Evolutionary conservation across 1,140 invertebrate species (phyloP).

Genomic region (Hylaeus volcanicus): DNA sequence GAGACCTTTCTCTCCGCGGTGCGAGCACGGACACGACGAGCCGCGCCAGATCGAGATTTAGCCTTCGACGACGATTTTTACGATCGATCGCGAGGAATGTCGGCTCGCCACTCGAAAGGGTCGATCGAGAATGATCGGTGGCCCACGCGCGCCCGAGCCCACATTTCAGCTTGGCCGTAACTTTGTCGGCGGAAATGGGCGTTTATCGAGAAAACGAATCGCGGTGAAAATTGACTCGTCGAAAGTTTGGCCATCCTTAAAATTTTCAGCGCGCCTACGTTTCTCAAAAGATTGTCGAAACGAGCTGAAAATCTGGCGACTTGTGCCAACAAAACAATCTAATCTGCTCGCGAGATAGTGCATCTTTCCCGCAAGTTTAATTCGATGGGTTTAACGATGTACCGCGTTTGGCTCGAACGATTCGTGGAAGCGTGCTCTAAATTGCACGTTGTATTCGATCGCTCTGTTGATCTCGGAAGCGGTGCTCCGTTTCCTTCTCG

Average conservation of each 20-base stretch:
- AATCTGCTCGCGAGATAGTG: no score
- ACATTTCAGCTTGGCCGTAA: slow-evolving; percentile 30
- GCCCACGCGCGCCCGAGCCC: slow-evolving; percentile 33
- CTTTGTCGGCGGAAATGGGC: slow-evolving; percentile 12
- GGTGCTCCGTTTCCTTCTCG: neutral
- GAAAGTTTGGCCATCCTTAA: no score
- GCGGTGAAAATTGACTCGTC: neutral
- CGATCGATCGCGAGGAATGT: slow-evolving; percentile 55
- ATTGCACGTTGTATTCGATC: no score
- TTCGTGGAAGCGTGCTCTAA: no score
- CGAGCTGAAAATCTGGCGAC: no score
- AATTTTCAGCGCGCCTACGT: no score
- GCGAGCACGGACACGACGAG: slow-evolving; percentile 30
- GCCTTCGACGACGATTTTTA: slow-evolving; percentile 55
- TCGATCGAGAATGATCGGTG: slow-evolving; percentile 37
- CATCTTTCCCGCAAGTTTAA: no score
- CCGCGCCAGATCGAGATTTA: slow-evolving; percentile 40
- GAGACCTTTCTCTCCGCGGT: slow-evolving; percentile 52
- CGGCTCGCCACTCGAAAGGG: slow-evolving; percentile 48
- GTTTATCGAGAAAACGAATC: neutral
- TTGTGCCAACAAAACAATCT: no score
- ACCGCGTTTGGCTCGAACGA: no score
- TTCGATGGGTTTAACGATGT: no score
- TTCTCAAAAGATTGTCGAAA: no score
- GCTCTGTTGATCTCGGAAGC: neutral